Evolutionary conservation across 2,113 vertebrate genomes (phyloP).

Genomic region (Cichladusa arquata): DNA sequence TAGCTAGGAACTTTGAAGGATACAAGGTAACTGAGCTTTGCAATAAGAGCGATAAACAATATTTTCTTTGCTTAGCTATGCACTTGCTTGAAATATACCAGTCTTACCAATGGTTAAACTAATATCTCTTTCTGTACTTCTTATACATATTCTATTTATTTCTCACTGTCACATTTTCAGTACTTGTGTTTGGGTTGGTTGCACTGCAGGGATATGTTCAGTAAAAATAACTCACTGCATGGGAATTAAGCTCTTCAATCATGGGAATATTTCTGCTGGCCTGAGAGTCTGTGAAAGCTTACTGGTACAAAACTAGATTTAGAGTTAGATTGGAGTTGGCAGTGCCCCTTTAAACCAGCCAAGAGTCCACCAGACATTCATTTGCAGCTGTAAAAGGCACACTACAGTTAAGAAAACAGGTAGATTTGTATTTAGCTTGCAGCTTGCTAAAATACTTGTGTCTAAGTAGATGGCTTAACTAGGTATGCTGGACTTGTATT

Average conservation of each 20-base stretch:
- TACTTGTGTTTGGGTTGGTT: neutral
- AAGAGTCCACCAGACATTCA: neutral
- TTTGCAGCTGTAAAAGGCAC: neutral
- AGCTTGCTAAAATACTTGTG: neutral
- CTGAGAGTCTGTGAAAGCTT: neutral
- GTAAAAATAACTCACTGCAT: neutral
- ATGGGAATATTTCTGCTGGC: neutral
- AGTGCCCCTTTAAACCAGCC: neutral
- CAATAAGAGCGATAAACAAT: neutral
- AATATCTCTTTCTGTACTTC: neutral
- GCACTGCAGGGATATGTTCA: neutral
- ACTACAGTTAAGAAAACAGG: neutral
- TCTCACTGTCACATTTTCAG: neutral
- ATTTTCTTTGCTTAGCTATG: neutral
- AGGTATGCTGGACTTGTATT: neutral
- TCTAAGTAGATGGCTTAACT: neutral
- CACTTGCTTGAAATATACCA: neutral
- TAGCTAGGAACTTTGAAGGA: neutral
- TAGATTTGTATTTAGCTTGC: neutral
- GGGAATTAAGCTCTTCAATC: neutral
- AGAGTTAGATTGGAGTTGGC: neutral
- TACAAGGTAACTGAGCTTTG: neutral
- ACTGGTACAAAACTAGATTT: neutral
- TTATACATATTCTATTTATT: neutral
- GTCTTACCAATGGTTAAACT: neutral